These are phyloP conservation scores for Cheilosia grossa DNA, from an alignment of 2,888 invertebrate genomes.

Conservation along the genomic window DNA sequence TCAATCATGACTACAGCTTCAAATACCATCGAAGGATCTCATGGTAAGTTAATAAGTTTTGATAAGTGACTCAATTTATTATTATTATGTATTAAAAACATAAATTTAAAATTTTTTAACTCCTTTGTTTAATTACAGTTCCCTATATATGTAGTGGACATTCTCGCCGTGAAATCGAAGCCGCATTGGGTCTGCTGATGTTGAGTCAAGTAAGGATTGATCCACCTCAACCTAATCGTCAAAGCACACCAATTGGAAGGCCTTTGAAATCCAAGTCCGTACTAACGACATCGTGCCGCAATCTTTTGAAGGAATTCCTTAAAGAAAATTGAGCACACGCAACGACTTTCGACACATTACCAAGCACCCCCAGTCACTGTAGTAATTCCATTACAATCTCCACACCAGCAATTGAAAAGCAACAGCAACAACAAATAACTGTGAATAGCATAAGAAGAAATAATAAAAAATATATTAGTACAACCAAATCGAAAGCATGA, in stretches of 20 bases:
- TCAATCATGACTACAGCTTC: slow-evolving; percentile 24
- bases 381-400: slow-evolving; percentile 5
- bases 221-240: not conserved
- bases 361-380: slow-evolving; percentile 23
- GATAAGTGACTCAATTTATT: not conserved
- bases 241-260: slow-evolving; percentile 1
- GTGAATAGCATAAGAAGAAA: not conserved
- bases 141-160: slow-evolving; percentile 27
- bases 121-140: slow-evolving; percentile 10
- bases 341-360: not conserved
- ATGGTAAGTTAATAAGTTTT: slow-evolving; percentile 4
- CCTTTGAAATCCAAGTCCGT: slow-evolving; percentile 5
- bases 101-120: not conserved
- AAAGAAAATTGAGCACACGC: slow-evolving; percentile 23
- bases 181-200: slow-evolving; percentile 47
- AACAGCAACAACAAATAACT: not conserved
- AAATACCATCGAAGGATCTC: slow-evolving; percentile 25
- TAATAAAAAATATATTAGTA: not conserved
- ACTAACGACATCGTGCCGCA: slow-evolving; percentile 37
- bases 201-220: slow-evolving; percentile 23
- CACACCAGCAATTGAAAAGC: not conserved
- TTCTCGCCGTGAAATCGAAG: slow-evolving; percentile 43
- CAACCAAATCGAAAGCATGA: not conserved
- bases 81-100: no score
- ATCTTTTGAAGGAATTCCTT: slow-evolving; percentile 54